Evolutionary conservation across 1,140 invertebrate species (phyloP).

Genomic region (Carcinoscorpius rotundicauda): DNA sequence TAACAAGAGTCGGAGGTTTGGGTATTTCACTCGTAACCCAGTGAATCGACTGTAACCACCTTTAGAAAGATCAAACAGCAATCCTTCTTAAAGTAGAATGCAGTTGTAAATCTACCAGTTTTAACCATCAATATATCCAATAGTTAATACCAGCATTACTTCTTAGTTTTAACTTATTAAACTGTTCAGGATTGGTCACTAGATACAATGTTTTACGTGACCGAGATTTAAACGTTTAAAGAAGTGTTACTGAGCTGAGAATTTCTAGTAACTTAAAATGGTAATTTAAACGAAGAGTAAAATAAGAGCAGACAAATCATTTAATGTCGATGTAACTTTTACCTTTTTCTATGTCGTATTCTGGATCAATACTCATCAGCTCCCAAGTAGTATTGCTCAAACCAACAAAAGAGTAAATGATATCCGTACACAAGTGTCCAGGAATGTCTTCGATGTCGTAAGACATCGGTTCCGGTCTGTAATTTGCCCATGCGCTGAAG

Average conservation of each 20-base stretch:
- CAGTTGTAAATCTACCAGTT: too few species aligned
- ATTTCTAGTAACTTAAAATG: too few species aligned
- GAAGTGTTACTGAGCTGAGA: too few species aligned
- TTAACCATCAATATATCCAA: too few species aligned
- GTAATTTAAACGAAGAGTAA: too few species aligned
- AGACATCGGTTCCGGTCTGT: constrained; percentile 50
- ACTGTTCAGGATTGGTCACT: too few species aligned
- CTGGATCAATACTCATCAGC: constrained; percentile 61
- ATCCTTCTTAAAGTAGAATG: background rate
- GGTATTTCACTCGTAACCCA: constrained; percentile 51
- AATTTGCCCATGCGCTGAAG: constrained; percentile 57
- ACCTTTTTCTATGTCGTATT: constrained; percentile 28
- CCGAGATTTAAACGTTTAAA: too few species aligned
- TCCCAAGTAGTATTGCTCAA: constrained; percentile 61
- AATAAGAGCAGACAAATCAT: background rate
- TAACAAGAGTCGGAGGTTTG: constrained; percentile 57
- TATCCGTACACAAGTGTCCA: constrained; percentile 63
- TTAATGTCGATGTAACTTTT: background rate
- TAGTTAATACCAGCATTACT: too few species aligned
- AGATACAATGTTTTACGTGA: too few species aligned
- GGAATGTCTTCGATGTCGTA: constrained; percentile 71
- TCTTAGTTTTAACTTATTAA: too few species aligned
- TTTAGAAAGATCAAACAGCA: background rate
- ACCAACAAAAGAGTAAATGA: constrained; percentile 81
- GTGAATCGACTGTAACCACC: constrained; percentile 74